These are phyloP conservation scores for Drosophila hydei DNA, from an alignment of 1,140 invertebrate species.

Conservation along the genomic window DNA sequence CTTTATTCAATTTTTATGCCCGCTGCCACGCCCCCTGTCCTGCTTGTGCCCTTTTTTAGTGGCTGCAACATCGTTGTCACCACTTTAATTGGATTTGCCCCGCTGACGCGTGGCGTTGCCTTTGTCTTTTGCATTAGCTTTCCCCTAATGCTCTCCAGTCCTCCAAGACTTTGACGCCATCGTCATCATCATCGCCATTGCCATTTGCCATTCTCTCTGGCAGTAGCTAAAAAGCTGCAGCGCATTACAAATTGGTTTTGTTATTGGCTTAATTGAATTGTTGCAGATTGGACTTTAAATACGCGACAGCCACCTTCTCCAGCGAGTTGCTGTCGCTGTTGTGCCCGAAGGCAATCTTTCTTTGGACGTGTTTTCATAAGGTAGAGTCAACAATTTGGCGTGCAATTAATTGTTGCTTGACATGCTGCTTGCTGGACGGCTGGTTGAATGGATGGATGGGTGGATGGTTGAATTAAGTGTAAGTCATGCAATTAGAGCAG, in stretches of 20 bases:
- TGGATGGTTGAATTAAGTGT: not conserved
- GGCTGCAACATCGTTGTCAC: constrained; percentile 73
- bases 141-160: constrained; percentile 28
- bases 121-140: constrained; percentile 44
- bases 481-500: constrained; percentile 63
- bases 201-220: constrained; percentile 40
- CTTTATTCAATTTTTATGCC: constrained; percentile 77
- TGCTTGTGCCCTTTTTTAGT: constrained; percentile 59
- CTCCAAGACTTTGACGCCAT: constrained; percentile 17
- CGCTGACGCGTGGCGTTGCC: constrained; percentile 61
- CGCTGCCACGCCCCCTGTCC: not conserved
- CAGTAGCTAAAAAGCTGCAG: constrained; percentile 68
- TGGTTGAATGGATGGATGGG: not conserved
- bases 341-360: constrained; percentile 23
- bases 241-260: constrained; percentile 78
- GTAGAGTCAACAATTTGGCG: constrained; percentile 33
- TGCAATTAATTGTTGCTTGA: constrained; percentile 59
- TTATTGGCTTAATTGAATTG: constrained; percentile 80
- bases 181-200: constrained; percentile 34
- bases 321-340: constrained; percentile 24
- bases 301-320: constrained; percentile 29
- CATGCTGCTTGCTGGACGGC: constrained; percentile 6
- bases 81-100: constrained; percentile 77
- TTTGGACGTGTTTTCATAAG: constrained; percentile 45
- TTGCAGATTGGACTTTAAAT: constrained; percentile 77